Conservation (phyloP, 2,113 vertebrate genomes). For the Thunnus thynnus region DNA sequence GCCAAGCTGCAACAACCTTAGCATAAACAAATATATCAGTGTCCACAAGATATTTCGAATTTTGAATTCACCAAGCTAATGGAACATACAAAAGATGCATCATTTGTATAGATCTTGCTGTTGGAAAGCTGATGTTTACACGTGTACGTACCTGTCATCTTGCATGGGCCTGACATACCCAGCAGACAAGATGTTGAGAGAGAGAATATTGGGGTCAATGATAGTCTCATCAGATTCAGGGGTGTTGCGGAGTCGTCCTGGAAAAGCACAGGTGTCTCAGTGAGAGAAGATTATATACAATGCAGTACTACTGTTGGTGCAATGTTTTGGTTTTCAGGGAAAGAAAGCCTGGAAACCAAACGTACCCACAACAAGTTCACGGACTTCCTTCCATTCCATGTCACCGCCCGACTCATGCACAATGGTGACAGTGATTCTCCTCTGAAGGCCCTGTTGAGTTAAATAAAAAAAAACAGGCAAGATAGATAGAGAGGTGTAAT, state of each 20-base stretch:
- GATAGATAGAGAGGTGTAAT: not conserved
- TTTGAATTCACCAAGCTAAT: not conserved
- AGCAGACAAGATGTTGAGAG: conserved; percentile 94
- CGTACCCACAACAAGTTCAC: conserved; percentile 97
- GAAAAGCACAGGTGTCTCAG: not conserved
- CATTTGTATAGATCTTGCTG: not conserved
- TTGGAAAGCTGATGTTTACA: not conserved
- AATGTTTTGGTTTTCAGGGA: not conserved
- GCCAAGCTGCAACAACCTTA: conserved; percentile 13
- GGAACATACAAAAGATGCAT: not conserved
- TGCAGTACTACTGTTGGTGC: not conserved
- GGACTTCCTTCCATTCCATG: conserved; percentile 94
- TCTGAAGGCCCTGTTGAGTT: conserved; percentile 92
- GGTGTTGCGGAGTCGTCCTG: conserved; percentile 95
- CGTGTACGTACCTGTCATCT: conserved; percentile 91
- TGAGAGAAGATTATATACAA: not conserved
- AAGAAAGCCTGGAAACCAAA: not conserved
- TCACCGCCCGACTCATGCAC: conserved; percentile 94
- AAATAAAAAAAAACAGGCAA: not conserved
- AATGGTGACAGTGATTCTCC: conserved; percentile 93
- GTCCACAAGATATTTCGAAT: not conserved
- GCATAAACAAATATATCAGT: not conserved
- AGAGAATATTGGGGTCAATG: conserved; percentile 96
- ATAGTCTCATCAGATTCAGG: conserved; percentile 94
- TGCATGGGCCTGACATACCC: conserved; percentile 91